phyloP scores from a whole-genome alignment of 1,140 invertebrate genomes.

The Pseudomyrmex gracilis region DNA sequence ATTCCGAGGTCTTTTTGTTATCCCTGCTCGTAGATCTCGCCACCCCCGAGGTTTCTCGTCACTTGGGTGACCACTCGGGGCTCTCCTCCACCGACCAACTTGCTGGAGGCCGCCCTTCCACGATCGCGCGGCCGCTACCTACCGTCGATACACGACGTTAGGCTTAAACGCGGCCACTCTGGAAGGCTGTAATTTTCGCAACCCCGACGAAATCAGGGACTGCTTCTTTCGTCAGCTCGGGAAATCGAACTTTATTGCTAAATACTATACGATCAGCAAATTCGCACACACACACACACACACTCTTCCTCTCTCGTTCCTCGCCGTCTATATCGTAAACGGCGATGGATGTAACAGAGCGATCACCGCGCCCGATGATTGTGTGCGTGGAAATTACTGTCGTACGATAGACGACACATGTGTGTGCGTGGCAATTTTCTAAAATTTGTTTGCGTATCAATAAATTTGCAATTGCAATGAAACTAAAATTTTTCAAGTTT shows the following conservation, averaged over 20 bases:
- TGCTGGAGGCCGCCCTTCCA: conserved; percentile 62
- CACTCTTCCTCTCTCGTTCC: conserved; percentile 10
- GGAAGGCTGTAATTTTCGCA: conserved; percentile 84
- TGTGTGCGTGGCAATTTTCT: not conserved
- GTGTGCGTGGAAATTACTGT: not conserved
- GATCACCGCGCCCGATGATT: not conserved
- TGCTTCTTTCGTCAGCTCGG: conserved; percentile 80
- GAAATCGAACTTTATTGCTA: conserved; percentile 85
- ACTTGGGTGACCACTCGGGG: conserved; percentile 76
- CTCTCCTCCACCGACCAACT: conserved; percentile 53
- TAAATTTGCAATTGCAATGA: no score
- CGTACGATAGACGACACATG: not conserved
- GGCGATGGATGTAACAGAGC: conserved; percentile 1
- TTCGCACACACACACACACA: conserved; percentile 57
- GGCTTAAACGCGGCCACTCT: conserved; percentile 79
- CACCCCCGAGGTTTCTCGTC: conserved; percentile 69
- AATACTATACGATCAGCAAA: conserved; percentile 85
- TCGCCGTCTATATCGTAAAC: conserved; percentile 11
- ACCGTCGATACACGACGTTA: conserved; percentile 78
- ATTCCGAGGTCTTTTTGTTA: conserved; percentile 79
- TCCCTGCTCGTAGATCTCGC: conserved; percentile 79
- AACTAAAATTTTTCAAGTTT: no score
- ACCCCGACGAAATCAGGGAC: conserved; percentile 83
- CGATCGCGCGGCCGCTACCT: conserved; percentile 60
- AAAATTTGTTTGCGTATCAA: not conserved